Evolutionary conservation across 2,888 invertebrate genomes (phyloP), one percentile per base, ranked within the genome.

Genomic region (Conus canariensis): DNA sequence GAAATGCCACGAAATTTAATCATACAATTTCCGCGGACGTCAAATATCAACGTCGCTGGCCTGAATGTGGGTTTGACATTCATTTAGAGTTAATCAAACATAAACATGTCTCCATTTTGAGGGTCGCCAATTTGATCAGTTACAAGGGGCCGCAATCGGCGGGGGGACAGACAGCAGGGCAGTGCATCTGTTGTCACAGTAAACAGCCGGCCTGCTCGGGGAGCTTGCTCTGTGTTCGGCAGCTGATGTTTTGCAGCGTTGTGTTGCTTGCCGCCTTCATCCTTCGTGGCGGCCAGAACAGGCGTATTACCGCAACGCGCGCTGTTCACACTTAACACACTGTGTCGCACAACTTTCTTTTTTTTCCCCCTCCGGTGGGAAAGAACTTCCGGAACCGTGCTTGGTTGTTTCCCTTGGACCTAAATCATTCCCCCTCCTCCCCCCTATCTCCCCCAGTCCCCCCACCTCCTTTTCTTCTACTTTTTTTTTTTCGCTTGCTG

Each of bases 31-130:
- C 89, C 89, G 86, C 67, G 59, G 67, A 85, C 74, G 89, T 89
- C 85, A 89, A 89, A 89, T 85, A 89, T 85, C 74, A 74, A 12
- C 85, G 22, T 19, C 58, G 59, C 16, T 64, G 58, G n/a, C 74
- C 25, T 59, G 64, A 85, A 74, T 70, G 85, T 59, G 74, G 77
- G 89, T 89, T 89, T 85, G 89, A 89, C 85, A 74, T 85, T 89
- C 85, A 89, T 85, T 89, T 85, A 59, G 85, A 70, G 85, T 74
- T 89, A 89, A 89, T 89, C 89, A 89, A 89, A 89, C 89, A 89
- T 89, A 89, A 89, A 89, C 83, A 89, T 70, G 64, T 58, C 74
- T 74, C 85, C n/a, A 85, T 89, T 89, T 89, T 89, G 10, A 16
- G 64, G 12, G 30, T 74, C 70, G 74, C 85, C 85, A 74, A 89